Base-by-base conservation (phyloP, 2,113 vertebrate genomes). In the Lepisosteus osseus region DNA sequence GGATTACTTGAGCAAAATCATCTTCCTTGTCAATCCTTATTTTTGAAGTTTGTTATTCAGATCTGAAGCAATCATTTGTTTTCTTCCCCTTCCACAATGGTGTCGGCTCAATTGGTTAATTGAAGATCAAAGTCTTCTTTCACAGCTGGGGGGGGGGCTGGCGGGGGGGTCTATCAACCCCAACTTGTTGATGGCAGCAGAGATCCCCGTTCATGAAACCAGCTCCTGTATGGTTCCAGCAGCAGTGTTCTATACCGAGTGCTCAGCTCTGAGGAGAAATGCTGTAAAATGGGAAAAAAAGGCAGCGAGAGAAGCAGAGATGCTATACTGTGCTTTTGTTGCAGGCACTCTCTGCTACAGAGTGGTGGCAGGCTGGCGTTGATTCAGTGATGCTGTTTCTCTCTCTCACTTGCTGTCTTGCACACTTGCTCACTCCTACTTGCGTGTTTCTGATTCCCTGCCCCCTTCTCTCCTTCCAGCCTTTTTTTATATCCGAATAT, bases 141-240 rank as follows among this genome's bases (percentile, higher is more conserved):
- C 87, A 59, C 73, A 84, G 85, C 47, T 51, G 47, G 47, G 47
- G 47, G 29, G 29, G 29, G 29, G 17, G 17, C 0, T 29, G 29
- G 29, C 83, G 84, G 82, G 86, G 87, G 89, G 87, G 91, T 94
- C 88, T 84, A 84, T 86, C 87, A 85, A 72, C 85, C 90, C 88
- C 94, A 96, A 99, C 97, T 98, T 99, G 96, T 99, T 99, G 96
- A 97, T 97, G 96, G 92, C 92, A 92, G 92, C 90, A 92, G 89
- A 90, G 89, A 87, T 89, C 91, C 93, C 93, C 90, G 91, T 93
- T 93, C 90, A 88, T 88, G 88, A 92, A 78, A 91, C 89, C 87
- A 90, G 92, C 91, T 92, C 90, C 91, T 90, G 87, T 83, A 82
- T 42, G 80, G 80, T 82, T 87, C 61, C 54, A 87, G 89, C 92